Conservation (phyloP, 2,113 vertebrate genomes). For the Pteruthius melanotis region DNA sequence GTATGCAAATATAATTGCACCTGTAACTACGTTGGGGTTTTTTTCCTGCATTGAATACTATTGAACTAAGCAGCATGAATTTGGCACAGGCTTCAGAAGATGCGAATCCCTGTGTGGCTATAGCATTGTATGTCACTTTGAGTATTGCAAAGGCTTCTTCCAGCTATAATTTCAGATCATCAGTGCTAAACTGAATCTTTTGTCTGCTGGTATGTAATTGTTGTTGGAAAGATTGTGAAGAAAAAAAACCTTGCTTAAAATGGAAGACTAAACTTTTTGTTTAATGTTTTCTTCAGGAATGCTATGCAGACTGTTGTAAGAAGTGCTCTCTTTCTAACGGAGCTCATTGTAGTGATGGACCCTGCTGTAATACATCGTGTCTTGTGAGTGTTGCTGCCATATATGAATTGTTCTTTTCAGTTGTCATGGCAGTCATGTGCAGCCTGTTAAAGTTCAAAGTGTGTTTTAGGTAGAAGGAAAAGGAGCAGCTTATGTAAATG, state of each 20-base stretch:
- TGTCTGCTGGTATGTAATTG: neutral
- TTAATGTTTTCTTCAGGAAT: constrained; percentile 80
- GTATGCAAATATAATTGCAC: neutral
- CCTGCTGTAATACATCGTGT: constrained; percentile 91
- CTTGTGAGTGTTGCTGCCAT: constrained; percentile 76
- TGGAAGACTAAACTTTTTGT: neutral
- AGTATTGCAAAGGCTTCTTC: neutral
- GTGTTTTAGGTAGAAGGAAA: neutral
- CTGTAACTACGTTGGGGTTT: neutral
- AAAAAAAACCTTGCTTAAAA: neutral
- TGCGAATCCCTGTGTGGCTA: neutral
- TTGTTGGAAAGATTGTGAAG: neutral
- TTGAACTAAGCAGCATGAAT: neutral
- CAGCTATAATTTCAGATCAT: neutral
- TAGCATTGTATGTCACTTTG: neutral
- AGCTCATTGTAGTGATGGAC: constrained; percentile 94
- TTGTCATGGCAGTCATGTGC: neutral
- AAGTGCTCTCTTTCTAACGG: constrained; percentile 96
- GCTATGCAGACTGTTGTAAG: constrained; percentile 93
- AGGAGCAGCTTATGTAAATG: neutral
- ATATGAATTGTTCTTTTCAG: neutral
- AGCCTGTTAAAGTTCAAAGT: neutral
- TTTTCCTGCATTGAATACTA: neutral
- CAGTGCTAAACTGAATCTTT: neutral
- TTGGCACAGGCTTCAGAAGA: neutral